These are phyloP conservation scores for Helicoverpa armigera DNA, from an alignment of 1,140 invertebrate species.

Conservation along the genomic window DNA sequence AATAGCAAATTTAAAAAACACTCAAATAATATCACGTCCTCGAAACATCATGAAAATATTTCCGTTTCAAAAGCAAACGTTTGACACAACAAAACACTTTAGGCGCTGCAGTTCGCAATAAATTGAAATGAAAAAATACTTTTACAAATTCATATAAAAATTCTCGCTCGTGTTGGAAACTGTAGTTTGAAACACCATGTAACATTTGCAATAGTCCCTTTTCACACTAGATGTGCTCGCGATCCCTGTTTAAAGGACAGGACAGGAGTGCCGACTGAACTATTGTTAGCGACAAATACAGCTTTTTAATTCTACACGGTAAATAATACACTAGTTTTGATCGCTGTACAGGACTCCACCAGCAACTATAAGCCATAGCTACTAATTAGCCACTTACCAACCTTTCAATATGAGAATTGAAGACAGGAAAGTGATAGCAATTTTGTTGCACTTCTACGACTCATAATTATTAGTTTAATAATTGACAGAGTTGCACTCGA, in stretches of 20 bases:
- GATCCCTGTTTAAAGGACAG: slow-evolving; percentile 28
- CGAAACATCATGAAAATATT: background rate
- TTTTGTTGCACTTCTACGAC: background rate
- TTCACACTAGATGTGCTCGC: slow-evolving; percentile 37
- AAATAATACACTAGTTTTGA: slow-evolving; percentile 4
- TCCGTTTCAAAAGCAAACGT: background rate
- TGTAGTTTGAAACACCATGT: slow-evolving; percentile 29
- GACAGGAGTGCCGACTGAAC: background rate
- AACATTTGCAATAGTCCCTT: slow-evolving; percentile 39
- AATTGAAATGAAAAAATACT: background rate
- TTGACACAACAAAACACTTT: slow-evolving; percentile 12
- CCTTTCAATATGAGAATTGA: background rate
- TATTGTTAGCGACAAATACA: slow-evolving; percentile 18
- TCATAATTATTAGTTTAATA: background rate
- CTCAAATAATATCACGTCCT: background rate
- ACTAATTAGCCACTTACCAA: slow-evolving; percentile 14
- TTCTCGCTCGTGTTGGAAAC: slow-evolving; percentile 19
- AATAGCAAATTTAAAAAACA: background rate
- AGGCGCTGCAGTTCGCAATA: background rate
- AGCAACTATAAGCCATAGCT: background rate
- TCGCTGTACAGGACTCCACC: background rate
- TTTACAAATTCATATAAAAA: background rate
- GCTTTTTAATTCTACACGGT: slow-evolving; percentile 28
- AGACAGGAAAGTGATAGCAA: background rate
- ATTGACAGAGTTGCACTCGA: background rate